Base-by-base conservation (phyloP, 2,113 vertebrate genomes). In the Vombatus ursinus region DNA sequence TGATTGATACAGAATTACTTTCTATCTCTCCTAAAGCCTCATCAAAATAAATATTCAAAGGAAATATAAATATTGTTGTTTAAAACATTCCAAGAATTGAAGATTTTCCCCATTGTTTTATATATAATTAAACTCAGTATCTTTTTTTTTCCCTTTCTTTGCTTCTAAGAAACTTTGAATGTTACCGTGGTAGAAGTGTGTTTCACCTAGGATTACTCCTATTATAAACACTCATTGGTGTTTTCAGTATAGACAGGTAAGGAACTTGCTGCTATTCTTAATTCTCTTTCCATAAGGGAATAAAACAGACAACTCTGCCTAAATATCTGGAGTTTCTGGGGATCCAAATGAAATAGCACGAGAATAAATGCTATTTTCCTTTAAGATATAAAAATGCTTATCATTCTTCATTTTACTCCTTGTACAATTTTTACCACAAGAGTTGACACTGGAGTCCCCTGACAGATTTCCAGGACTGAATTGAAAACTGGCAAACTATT, bases 381-480 rank as follows among this genome's bases (percentile, higher is more conserved):
- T 92, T 91, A 96, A 96, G 94, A 84, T 11, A 91, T 53, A 23
- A 94, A 94, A 89, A 94, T 44, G n/a, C 9, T 90, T 24, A 90
- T 28, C 92, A 90, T 97, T 91, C 93, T 97, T 51, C 50, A 1
- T 96, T 91, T 93, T 92, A 93, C 92, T 93, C n/a, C 23, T 94
- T 19, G 48, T 23, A 92, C 37, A 93, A 91, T 52, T 97, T 37
- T 95, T 77, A 90, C 68, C 91, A 0, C 89, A 93, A 94, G 44
- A 92, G 84, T 25, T 90, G 52, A 93, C 93, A 95, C 90, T 91
- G 31, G 37, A 61, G 16, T 48, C 24, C n/a, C 3, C 92, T 11
- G 16, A 68, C 1, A 91, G 50, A 14, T n/a, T 50, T 26, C 93
- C 54, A 31, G 52, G 92, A 91, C 10, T 93, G 91, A 95, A 92